A percentile compares a stretch with the other conserved stretches of the same genome.
Conservation (phyloP, 92 coral and sea anemone species). For the Ricordea florida region DNA sequence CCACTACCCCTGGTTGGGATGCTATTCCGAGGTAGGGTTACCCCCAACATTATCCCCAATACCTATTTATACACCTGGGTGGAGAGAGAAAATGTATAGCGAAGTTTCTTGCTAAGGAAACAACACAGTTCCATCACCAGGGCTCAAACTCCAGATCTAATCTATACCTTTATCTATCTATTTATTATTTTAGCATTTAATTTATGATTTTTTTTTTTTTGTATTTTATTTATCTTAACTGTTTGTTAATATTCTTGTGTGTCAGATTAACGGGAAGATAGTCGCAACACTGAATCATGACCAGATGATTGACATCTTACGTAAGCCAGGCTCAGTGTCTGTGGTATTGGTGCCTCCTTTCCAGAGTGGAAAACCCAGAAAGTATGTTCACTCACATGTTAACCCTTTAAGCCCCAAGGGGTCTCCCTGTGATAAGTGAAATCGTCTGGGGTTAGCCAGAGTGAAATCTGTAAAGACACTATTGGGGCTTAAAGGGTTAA, state of each 20-base stretch:
- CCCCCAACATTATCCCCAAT: too few relatives aligned
- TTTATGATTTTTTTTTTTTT: background rate
- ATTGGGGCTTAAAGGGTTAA: too few relatives aligned
- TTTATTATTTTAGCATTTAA: background rate
- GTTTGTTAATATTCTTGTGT: background rate
- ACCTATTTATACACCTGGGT: too few relatives aligned
- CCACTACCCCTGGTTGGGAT: too few relatives aligned
- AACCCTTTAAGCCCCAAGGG: too few relatives aligned
- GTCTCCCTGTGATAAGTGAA: too few relatives aligned
- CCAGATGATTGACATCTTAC: conserved; percentile 90
- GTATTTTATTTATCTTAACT: background rate
- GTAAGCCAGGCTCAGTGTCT: conserved; percentile 92
- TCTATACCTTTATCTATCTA: background rate
- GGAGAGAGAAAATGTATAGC: too few relatives aligned
- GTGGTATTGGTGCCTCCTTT: conserved; percentile 94
- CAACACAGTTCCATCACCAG: background rate
- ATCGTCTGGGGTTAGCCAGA: too few relatives aligned
- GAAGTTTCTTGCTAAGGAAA: too few relatives aligned
- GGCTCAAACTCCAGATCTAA: too few relatives aligned
- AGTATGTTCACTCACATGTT: conserved; percentile 65
- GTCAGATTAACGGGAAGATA: conserved; percentile 84
- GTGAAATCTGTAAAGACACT: too few relatives aligned
- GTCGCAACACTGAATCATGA: conserved; percentile 91
- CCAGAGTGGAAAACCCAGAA: conserved; percentile 94
- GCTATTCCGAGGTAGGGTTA: too few relatives aligned